phyloP scores from a whole-genome alignment of 2,113 vertebrate genomes.

The Charadrius vociferus region DNA sequence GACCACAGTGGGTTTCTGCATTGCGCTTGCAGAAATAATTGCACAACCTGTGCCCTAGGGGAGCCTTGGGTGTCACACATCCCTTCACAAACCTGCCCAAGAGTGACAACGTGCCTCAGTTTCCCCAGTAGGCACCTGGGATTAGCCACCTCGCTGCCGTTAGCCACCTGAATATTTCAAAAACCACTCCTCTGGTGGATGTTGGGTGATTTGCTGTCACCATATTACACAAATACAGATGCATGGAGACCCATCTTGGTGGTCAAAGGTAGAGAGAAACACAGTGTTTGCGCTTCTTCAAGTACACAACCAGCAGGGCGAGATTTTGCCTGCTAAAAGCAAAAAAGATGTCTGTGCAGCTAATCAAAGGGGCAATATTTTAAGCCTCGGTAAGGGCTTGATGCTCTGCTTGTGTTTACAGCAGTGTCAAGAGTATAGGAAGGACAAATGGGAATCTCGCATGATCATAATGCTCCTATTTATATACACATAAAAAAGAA shows the following conservation, averaged over 20 bases:
- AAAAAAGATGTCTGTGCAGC: background rate
- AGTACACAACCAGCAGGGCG: background rate
- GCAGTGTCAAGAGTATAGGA: slow-evolving; percentile 18
- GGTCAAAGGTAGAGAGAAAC: background rate
- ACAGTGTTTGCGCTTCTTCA: background rate
- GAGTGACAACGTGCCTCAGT: accelerated
- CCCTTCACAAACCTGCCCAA: background rate
- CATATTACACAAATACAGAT: background rate
- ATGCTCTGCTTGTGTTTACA: slow-evolving; percentile 10
- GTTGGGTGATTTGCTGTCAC: background rate
- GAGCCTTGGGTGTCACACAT: background rate
- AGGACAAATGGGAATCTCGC: slow-evolving; percentile 22
- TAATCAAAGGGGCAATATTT: slow-evolving; percentile 19
- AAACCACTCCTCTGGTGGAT: background rate
- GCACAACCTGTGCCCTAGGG: too few species aligned
- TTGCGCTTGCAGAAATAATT: background rate
- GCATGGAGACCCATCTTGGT: background rate
- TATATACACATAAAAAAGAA: slow-evolving; percentile 53
- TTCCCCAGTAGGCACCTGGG: background rate
- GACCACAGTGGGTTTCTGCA: background rate
- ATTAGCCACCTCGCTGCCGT: background rate
- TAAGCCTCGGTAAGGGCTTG: background rate
- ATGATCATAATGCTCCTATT: slow-evolving; percentile 46
- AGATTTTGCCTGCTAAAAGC: background rate
- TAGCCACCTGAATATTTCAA: background rate